A percentile compares a stretch with the other conserved stretches of the same genome.
Conservation (phyloP, 2,888 invertebrate species). For the Molanna angustata region DNA sequence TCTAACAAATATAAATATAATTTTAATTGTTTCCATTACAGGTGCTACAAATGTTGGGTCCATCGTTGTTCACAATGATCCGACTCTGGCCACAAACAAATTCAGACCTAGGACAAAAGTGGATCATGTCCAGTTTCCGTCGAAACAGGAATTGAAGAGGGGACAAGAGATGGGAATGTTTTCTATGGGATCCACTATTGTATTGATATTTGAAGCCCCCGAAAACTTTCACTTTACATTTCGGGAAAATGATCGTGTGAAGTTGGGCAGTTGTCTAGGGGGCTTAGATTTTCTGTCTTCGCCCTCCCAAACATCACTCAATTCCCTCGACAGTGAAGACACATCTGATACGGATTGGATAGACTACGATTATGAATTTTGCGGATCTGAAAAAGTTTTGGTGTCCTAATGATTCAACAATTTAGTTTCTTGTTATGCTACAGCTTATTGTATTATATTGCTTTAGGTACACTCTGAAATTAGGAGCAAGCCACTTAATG, state of each 20-base stretch:
- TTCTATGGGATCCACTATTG: constrained; percentile 69
- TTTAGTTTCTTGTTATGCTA: not conserved
- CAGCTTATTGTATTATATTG: not conserved
- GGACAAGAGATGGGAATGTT: constrained; percentile 71
- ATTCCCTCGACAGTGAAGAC: constrained; percentile 12
- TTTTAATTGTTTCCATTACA: constrained; percentile 6
- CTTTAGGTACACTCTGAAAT: too few relatives aligned
- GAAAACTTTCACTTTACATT: constrained; percentile 46
- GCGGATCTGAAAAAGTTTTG: constrained; percentile 23
- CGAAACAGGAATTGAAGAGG: constrained; percentile 45
- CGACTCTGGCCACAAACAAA: constrained; percentile 52
- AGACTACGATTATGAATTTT: constrained; percentile 22
- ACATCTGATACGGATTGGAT: constrained; percentile 19
- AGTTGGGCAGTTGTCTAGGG: constrained; percentile 26
- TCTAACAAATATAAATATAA: not conserved
- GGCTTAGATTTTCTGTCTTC: constrained; percentile 18
- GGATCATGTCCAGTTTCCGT: constrained; percentile 31
- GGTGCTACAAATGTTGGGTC: constrained; percentile 77
- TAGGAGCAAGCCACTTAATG: too few relatives aligned
- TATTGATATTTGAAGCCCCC: constrained; percentile 73
- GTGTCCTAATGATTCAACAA: constrained; percentile 16
- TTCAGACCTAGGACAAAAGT: constrained; percentile 40
- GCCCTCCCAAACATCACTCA: constrained; percentile 9
- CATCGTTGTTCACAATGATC: constrained; percentile 64
- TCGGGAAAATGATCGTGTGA: constrained; percentile 21